phyloP scores from a whole-genome alignment of 2,888 invertebrate genomes.

The Nomada goodeniana region DNA sequence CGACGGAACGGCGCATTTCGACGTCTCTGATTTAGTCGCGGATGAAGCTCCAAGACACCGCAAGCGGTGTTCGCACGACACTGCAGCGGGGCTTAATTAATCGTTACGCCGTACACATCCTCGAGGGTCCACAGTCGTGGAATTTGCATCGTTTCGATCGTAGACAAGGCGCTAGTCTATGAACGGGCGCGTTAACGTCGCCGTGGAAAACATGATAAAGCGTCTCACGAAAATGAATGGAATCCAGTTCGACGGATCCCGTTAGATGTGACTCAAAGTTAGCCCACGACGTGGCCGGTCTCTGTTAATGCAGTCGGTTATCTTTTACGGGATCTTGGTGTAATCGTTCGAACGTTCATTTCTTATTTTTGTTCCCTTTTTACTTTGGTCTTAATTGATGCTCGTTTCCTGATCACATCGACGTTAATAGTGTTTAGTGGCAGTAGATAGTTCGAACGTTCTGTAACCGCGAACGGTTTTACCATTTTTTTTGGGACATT shows the following conservation, averaged over 20 bases:
- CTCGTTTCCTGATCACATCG: no score
- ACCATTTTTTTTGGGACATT: no score
- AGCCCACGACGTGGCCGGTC: neutral
- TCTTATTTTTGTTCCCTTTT: neutral
- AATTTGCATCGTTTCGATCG: conserved; percentile 39
- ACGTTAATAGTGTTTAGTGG: no score
- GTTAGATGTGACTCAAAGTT: neutral
- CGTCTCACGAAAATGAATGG: neutral
- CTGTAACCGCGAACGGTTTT: no score
- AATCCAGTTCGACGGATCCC: neutral
- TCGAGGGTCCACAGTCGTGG: conserved; percentile 6
- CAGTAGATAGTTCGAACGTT: no score
- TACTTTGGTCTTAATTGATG: neutral
- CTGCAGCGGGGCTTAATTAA: conserved; percentile 45
- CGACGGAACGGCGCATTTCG: neutral
- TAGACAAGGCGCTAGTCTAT: neutral
- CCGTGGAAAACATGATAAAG: conserved; percentile 4
- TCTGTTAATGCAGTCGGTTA: neutral
- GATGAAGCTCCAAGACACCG: neutral
- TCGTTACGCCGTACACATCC: conserved; percentile 34
- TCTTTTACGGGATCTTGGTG: neutral
- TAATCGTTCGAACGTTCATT: neutral
- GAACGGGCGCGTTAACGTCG: conserved; percentile 28
- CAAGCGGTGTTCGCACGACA: conserved; percentile 21
- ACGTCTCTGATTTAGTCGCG: conserved; percentile 22